A percentile compares a stretch with the other conserved stretches of the same genome.
phyloP scores from a whole-genome alignment of 2,113 vertebrate species.

The Budorcas taxicolor region DNA sequence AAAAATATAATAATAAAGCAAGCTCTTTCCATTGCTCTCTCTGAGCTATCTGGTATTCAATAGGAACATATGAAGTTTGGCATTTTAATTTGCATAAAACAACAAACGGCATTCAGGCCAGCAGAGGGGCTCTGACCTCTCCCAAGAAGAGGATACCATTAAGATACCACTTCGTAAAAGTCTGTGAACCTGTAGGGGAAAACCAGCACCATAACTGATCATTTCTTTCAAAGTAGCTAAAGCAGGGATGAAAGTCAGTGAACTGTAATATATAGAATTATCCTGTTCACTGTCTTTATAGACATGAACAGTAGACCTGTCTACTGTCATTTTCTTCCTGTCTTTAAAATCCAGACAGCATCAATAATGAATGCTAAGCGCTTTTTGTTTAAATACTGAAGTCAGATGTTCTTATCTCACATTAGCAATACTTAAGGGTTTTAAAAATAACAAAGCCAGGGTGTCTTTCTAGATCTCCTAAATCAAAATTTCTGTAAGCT shows the following conservation, averaged over 20 bases:
- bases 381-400: neutral
- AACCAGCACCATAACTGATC: neutral
- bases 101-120: neutral
- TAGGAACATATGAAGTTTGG: neutral
- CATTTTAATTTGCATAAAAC: neutral
- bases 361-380: neutral
- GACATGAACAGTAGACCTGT: neutral
- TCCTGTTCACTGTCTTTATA: neutral
- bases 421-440: neutral
- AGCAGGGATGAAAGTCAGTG: neutral
- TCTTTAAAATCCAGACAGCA: neutral
- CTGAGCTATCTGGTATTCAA: neutral
- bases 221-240: neutral
- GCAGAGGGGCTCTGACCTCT: neutral
- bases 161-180: neutral
- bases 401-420: neutral
- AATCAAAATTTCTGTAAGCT: neutral
- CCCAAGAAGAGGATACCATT: neutral
- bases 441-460: neutral
- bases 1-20: neutral
- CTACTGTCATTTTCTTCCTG: neutral
- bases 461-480: neutral
- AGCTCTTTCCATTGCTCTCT: neutral
- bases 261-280: neutral
- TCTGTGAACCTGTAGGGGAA: neutral